Percentiles rank a stretch among this genome's conserved stretches.
These are phyloP conservation scores for Drosophila austrosaltans DNA, from an alignment of 2,888 invertebrate genomes.

Conservation along the genomic window DNA sequence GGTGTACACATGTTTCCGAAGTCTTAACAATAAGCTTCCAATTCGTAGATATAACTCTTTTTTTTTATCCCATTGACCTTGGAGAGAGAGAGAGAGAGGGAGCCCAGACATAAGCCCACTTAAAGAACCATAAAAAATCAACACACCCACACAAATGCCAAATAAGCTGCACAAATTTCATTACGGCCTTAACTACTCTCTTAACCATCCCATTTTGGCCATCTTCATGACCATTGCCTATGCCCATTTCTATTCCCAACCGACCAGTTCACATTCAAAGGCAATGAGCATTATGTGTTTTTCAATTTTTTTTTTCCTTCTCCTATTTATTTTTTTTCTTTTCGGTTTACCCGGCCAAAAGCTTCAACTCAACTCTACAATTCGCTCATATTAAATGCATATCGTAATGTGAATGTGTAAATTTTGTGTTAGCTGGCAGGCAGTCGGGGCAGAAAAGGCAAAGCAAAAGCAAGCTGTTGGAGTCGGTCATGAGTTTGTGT, in stretches of 20 bases:
- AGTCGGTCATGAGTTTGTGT: slow-evolving; percentile 68
- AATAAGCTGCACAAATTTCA: slow-evolving; percentile 58
- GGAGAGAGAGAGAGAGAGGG: neutral
- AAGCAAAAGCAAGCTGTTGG: slow-evolving; percentile 19
- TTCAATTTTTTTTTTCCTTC: slow-evolving; percentile 47
- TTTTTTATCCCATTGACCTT: slow-evolving; percentile 12
- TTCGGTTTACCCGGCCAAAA: slow-evolving; percentile 13
- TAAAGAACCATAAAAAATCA: slow-evolving; percentile 66
- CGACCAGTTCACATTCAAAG: slow-evolving; percentile 9
- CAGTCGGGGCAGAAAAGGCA: slow-evolving; percentile 18
- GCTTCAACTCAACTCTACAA: slow-evolving; percentile 25
- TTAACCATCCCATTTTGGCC: slow-evolving; percentile 53
- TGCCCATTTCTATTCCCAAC: slow-evolving; percentile 40
- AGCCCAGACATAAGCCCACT: slow-evolving; percentile 32
- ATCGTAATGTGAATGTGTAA: slow-evolving; percentile 74
- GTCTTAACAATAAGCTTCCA: neutral
- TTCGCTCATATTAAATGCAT: slow-evolving; percentile 70
- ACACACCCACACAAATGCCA: slow-evolving; percentile 28
- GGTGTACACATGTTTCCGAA: neutral
- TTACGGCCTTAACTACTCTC: slow-evolving; percentile 48
- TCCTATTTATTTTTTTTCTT: slow-evolving; percentile 13
- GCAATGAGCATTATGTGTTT: slow-evolving; percentile 69
- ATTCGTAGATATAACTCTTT: slow-evolving; percentile 6
- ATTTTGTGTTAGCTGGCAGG: slow-evolving; percentile 48
- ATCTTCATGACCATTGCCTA: slow-evolving; percentile 36